Evolutionary conservation across 2,888 invertebrate genomes (phyloP), one percentile per base, ranked within the genome.

Genomic region (Pycnomerus fuliginosus): DNA sequence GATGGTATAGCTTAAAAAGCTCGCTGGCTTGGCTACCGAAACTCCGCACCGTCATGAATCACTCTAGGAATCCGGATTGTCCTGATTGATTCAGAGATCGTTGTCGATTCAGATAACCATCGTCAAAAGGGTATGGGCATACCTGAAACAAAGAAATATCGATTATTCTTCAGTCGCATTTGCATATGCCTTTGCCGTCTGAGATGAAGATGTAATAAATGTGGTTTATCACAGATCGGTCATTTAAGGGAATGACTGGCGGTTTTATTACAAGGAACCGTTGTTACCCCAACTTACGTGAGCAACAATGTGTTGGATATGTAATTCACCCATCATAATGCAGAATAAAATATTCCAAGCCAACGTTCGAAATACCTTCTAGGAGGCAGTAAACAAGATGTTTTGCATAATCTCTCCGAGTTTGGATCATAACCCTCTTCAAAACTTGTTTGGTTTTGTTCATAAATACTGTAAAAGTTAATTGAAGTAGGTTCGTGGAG

Each of bases 121-220:
- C 47, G 15, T 12, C 30, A 22, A 28, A 42, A 27, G 34, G 41
- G 37, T 41, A 41, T 42, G 37, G 37, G 42, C 47, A 33, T 47
- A 47, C 47, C 47, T 47, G 38, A 22, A 47, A 47, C 47, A 47
- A 47, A 47, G 41, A 47, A 42, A 42, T 41, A 39, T 38, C 38
- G 38, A 44, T 44, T 38, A 44, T 44, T 44, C 32, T 25, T 17
- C 33, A 29, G 29, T 14, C 14, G 36, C 16, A 42, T 42, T 42
- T 35, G 35, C 42, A 42, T 42, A 42, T 7, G 23, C n/a, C 8
- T 4, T 5, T 17, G 8, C 4, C 25, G 25, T 12, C 11, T 11
- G 2, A 16, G 31, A 42, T 42, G 25, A 35, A 35, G 42, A 42
- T 24, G 24, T 42, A 42, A 42, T 41, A 35, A 35, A 42, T 35